Percentiles rank a stretch among this genome's conserved stretches.
phyloP scores from a whole-genome alignment of 1,140 invertebrate genomes.

The Manduca sexta region DNA sequence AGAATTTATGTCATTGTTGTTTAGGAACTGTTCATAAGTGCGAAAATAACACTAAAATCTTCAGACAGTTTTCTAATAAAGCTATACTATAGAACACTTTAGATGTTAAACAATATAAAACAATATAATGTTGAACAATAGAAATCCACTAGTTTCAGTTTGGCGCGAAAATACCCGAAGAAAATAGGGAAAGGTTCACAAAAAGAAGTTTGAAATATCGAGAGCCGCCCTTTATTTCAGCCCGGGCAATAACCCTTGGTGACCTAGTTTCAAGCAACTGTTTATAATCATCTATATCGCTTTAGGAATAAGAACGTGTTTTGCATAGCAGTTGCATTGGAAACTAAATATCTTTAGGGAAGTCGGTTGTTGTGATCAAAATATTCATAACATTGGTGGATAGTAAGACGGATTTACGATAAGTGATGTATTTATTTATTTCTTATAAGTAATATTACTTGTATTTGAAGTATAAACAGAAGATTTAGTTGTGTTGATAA shows the following conservation, averaged over 20 bases:
- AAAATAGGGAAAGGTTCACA: background rate
- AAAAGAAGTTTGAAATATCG: conserved; percentile 12
- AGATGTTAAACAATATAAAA: too few species aligned
- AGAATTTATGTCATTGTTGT: too few species aligned
- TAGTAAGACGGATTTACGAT: too few species aligned
- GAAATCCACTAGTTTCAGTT: background rate
- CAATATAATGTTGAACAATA: too few species aligned
- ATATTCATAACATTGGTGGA: background rate
- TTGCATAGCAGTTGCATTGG: background rate
- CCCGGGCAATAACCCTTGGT: conserved; percentile 15
- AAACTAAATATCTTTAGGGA: background rate
- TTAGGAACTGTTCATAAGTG: too few species aligned
- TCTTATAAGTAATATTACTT: too few species aligned
- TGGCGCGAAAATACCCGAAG: background rate
- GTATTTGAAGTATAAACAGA: too few species aligned
- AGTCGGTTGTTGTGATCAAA: background rate
- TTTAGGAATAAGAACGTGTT: background rate
- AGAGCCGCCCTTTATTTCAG: conserved; percentile 16
- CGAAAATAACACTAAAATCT: too few species aligned
- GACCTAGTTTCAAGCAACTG: conserved; percentile 8
- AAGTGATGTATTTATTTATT: too few species aligned
- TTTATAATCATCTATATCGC: background rate
- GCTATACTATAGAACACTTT: too few species aligned
- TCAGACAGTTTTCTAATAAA: too few species aligned
- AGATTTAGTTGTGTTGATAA: too few species aligned